A percentile compares a stretch with the other conserved stretches of the same genome.
phyloP scores from a whole-genome alignment of 2,888 invertebrate species.

The Isotomurus palustris region DNA sequence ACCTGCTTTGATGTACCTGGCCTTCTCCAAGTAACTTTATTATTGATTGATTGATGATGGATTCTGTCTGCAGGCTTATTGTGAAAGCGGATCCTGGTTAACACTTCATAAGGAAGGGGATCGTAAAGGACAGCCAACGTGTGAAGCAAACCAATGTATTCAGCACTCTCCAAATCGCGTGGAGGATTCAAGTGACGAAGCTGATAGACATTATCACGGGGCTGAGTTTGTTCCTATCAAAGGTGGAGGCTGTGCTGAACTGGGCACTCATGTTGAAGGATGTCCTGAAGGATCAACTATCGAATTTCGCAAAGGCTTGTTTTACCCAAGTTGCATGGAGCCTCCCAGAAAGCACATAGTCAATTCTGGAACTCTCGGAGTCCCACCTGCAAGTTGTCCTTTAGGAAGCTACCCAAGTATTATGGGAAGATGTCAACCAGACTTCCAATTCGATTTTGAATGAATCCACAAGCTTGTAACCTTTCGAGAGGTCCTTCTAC shows the following conservation, averaged over 20 bases:
- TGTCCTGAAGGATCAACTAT: slow-evolving; percentile 20
- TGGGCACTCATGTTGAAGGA: slow-evolving; percentile 11
- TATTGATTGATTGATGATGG: no score
- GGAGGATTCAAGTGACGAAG: background rate
- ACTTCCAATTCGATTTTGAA: slow-evolving; percentile 30
- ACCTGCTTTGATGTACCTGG: no score
- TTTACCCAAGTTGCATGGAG: slow-evolving; percentile 21
- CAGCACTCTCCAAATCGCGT: slow-evolving; percentile 10
- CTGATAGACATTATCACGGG: slow-evolving; percentile 2
- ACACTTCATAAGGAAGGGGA: slow-evolving; percentile 10
- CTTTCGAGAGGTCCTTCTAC: background rate
- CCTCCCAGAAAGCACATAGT: slow-evolving; percentile 7
- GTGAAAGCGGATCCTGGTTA: slow-evolving; percentile 23
- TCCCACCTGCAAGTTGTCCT: slow-evolving; percentile 17
- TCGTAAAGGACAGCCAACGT: slow-evolving; percentile 14
- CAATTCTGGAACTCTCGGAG: slow-evolving; percentile 17
- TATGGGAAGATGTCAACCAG: slow-evolving; percentile 27
- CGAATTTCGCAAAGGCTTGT: slow-evolving; percentile 14
- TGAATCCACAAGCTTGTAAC: no score
- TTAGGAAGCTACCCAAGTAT: slow-evolving; percentile 21
- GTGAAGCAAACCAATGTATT: slow-evolving; percentile 18
- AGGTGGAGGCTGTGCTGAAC: slow-evolving; percentile 25
- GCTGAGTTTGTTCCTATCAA: slow-evolving; percentile 22
- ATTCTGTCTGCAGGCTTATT: slow-evolving; percentile 25
- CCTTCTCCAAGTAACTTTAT: no score